These are phyloP conservation scores for Drosophila anomalata DNA, from an alignment of 2,888 invertebrate genomes.

Conservation along the genomic window DNA sequence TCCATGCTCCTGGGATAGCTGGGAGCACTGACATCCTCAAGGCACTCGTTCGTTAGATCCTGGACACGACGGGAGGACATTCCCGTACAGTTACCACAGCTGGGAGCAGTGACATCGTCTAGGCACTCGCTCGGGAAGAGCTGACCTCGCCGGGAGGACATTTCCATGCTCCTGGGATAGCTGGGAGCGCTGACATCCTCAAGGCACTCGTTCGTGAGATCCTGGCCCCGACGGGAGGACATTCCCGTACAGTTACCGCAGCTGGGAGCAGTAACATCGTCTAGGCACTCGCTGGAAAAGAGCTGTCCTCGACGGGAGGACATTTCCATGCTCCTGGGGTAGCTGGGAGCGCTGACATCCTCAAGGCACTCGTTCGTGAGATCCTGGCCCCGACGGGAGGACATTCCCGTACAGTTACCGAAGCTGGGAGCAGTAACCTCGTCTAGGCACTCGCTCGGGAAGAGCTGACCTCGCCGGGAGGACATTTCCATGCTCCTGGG, in stretches of 20 bases:
- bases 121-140: conserved; percentile 5
- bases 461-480: conserved; percentile 16
- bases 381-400: conserved; percentile 15
- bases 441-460: conserved; percentile 6
- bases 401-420: background rate
- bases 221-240: conserved; percentile 22
- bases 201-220: conserved; percentile 5
- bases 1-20: background rate
- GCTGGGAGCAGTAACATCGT: conserved; percentile 21
- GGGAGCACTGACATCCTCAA: conserved; percentile 22
- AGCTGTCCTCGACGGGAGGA: conserved; percentile 12
- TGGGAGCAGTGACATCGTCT: conserved; percentile 23
- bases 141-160: conserved; percentile 23
- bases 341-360: conserved; percentile 18
- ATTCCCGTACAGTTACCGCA: background rate
- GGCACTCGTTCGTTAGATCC: conserved; percentile 17
- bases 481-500: conserved; percentile 2
- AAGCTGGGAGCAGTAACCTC: conserved; percentile 17
- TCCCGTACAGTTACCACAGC: background rate
- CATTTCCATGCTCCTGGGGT: background rate
- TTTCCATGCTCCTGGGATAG: background rate
- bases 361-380: conserved; percentile 9
- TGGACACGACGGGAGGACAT: conserved; percentile 16
- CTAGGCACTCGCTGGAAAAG: conserved; percentile 2
- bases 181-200: conserved; percentile 23